Evolutionary conservation across 2,797 vertebrate genomes (phyloP).

Genomic region (Meda fulgida): DNA sequence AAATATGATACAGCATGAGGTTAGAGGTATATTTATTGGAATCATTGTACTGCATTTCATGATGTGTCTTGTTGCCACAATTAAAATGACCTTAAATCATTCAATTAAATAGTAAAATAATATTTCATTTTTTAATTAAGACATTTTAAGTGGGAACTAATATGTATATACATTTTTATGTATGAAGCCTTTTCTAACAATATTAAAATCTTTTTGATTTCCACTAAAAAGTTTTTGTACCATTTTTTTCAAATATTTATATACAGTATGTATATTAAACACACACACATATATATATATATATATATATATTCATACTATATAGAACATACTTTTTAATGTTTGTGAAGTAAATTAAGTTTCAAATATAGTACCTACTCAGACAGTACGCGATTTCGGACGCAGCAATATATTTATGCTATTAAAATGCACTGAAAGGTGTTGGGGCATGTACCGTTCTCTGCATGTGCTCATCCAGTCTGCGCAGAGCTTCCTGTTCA

Average conservation of each 20-base stretch:
- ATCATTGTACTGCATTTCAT: background rate
- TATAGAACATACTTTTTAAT: background rate
- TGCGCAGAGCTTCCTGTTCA: slow-evolving; percentile 75
- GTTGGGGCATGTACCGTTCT: slow-evolving; percentile 65
- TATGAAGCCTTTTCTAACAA: background rate
- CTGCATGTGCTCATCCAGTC: slow-evolving; percentile 74
- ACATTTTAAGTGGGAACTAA: background rate
- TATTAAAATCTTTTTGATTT: background rate
- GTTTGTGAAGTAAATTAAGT: background rate
- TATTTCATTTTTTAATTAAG: background rate
- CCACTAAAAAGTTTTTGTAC: background rate
- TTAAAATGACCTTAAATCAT: background rate
- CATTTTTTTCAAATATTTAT: background rate
- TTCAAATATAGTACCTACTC: background rate
- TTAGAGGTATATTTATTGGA: background rate
- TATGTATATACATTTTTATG: background rate
- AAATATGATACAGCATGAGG: background rate
- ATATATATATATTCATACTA: background rate
- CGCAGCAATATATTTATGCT: background rate
- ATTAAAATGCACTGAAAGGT: background rate
- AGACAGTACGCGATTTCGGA: background rate
- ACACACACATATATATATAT: background rate
- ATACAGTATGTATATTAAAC: background rate
- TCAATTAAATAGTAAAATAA: background rate
- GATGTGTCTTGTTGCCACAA: background rate